These are phyloP conservation scores for Alouatta palliata DNA, from an alignment of 2,113 vertebrate genomes.

Conservation along the genomic window DNA sequence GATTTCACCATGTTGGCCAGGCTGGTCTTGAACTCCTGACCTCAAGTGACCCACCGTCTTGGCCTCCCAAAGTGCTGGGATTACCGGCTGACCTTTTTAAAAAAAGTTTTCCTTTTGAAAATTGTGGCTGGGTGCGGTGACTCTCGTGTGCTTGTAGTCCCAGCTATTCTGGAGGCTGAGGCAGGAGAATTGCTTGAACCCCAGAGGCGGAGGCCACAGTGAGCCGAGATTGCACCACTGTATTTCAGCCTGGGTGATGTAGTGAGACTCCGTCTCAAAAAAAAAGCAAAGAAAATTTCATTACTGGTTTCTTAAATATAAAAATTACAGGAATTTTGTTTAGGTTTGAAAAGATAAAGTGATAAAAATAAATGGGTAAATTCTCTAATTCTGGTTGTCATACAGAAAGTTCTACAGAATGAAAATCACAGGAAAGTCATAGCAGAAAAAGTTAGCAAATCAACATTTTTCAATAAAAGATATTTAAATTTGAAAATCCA, in stretches of 20 bases:
- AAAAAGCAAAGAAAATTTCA: not conserved
- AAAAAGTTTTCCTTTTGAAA: constrained; percentile 35
- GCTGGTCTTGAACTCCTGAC: no score
- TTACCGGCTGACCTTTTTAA: not conserved
- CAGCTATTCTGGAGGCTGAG: no score
- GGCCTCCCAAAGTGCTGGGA: no score
- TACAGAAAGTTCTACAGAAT: constrained; percentile 13
- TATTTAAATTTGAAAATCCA: constrained; percentile 18
- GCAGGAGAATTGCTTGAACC: no score
- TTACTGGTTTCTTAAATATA: not conserved
- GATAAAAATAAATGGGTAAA: not conserved
- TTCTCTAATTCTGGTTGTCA: not conserved
- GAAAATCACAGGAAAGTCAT: not conserved
- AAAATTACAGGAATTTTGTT: not conserved
- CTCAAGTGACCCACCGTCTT: no score
- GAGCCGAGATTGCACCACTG: no score
- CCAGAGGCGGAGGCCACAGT: no score
- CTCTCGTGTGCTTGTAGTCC: no score
- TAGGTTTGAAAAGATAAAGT: constrained; percentile 23
- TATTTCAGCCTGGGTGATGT: no score
- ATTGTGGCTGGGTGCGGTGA: no score
- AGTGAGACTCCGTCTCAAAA: no score
- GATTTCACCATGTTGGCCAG: no score
- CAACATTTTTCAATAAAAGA: not conserved
- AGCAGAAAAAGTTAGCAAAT: constrained; percentile 36